Conservation (phyloP, 2,888 invertebrate genomes). For the Glyphotaelius pellucidus region DNA sequence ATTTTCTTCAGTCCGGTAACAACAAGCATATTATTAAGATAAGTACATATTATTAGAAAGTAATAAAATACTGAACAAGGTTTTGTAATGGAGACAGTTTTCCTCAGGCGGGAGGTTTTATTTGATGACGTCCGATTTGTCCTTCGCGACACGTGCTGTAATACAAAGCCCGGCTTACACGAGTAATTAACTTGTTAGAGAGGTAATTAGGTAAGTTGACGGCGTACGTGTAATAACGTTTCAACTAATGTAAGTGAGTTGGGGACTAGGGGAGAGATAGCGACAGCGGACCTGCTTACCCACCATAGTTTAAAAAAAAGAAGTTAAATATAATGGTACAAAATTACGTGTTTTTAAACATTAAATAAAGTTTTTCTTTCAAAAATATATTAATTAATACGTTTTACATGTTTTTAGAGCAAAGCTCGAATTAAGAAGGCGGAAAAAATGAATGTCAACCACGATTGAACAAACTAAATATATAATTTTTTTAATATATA, state of each 20-base stretch:
- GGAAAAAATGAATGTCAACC: too few relatives aligned
- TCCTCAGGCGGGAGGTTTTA: neutral
- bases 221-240: conserved; percentile 2
- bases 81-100: neutral
- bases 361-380: too few relatives aligned
- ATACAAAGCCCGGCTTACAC: conserved; percentile 10
- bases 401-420: too few relatives aligned
- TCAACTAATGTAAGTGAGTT: conserved; percentile 5
- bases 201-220: conserved; percentile 44
- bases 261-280: neutral
- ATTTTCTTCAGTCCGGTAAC: neutral
- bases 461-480: too few relatives aligned
- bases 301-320: too few relatives aligned
- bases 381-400: too few relatives aligned
- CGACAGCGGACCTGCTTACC: neutral
- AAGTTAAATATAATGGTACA: too few relatives aligned
- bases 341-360: too few relatives aligned
- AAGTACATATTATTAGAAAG: neutral
- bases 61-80: neutral
- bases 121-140: conserved; percentile 49
- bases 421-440: too few relatives aligned
- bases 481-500: too few relatives aligned
- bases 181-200: conserved; percentile 51
- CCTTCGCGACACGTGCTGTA: conserved; percentile 36
- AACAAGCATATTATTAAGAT: neutral